These are phyloP conservation scores for Chrysemys picta DNA, from an alignment of 2,113 vertebrate genomes.

Conservation along the genomic window DNA sequence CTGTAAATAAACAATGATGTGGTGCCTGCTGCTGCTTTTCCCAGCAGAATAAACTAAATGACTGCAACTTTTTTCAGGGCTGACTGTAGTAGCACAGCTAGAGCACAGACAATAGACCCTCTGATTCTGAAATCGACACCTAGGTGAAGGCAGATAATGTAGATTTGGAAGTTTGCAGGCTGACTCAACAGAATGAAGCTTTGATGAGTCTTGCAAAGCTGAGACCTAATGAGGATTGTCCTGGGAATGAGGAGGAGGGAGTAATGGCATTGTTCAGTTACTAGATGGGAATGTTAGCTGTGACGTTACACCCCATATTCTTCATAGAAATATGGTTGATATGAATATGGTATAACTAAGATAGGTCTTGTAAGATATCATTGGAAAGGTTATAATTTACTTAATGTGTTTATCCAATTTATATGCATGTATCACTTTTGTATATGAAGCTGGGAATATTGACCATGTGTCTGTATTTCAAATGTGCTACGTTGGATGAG, in stretches of 20 bases:
- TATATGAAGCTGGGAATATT: too few species aligned
- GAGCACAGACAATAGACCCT: not conserved
- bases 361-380: too few species aligned
- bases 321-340: too few species aligned
- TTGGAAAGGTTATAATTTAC: too few species aligned
- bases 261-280: not conserved
- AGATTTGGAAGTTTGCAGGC: not conserved
- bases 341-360: too few species aligned
- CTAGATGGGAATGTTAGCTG: not conserved
- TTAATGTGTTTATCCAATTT: too few species aligned
- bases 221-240: not conserved
- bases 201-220: not conserved
- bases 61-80: not conserved
- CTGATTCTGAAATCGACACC: not conserved
- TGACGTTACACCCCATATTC: too few species aligned
- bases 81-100: not conserved
- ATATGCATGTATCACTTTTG: too few species aligned
- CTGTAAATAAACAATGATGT: not conserved
- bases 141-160: not conserved
- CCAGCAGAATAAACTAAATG: not conserved
- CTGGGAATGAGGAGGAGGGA: not conserved
- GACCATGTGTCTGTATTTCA: too few species aligned
- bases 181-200: not conserved
- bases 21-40: not conserved
- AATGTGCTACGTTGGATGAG: too few species aligned